These are phyloP conservation scores for Phalacrocorax carbo DNA, from an alignment of 2,113 vertebrate genomes.

Conservation along the genomic window DNA sequence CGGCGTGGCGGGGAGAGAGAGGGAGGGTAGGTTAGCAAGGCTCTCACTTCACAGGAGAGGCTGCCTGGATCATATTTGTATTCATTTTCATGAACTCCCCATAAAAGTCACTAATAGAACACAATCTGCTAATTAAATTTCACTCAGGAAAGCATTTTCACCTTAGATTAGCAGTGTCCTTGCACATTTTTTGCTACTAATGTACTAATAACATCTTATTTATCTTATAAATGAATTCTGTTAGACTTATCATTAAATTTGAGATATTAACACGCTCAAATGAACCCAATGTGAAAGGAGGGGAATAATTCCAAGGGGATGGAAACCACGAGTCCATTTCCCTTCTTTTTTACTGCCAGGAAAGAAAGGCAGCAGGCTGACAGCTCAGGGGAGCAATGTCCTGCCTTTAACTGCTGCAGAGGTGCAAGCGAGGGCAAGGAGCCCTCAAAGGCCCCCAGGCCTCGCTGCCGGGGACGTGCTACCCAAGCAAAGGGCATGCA, in stretches of 20 bases:
- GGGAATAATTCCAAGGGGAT: constrained; percentile 55
- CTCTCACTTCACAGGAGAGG: constrained; percentile 51
- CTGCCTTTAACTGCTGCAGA: background rate
- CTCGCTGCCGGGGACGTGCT: background rate
- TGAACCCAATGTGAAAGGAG: constrained; percentile 24
- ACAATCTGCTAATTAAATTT: constrained; percentile 83
- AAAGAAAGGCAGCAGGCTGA: background rate
- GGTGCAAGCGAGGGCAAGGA: background rate
- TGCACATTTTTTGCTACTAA: constrained; percentile 72
- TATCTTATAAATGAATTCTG: constrained; percentile 76
- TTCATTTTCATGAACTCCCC: constrained; percentile 78
- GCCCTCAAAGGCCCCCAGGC: background rate
- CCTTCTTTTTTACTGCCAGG: background rate
- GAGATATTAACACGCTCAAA: constrained; percentile 71
- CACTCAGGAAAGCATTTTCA: constrained; percentile 75
- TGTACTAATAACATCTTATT: constrained; percentile 79
- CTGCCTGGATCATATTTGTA: constrained; percentile 73
- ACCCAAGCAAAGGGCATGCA: background rate
- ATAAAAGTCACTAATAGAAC: constrained; percentile 76
- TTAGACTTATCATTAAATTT: constrained; percentile 76
- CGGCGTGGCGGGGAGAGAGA: constrained; percentile 22
- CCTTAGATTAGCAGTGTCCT: constrained; percentile 77
- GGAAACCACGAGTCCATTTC: constrained; percentile 13
- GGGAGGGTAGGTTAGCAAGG: constrained; percentile 28
- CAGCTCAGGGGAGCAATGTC: background rate